Base-by-base conservation (phyloP, 2,888 invertebrate genomes). In the Thelaira solivaga region DNA sequence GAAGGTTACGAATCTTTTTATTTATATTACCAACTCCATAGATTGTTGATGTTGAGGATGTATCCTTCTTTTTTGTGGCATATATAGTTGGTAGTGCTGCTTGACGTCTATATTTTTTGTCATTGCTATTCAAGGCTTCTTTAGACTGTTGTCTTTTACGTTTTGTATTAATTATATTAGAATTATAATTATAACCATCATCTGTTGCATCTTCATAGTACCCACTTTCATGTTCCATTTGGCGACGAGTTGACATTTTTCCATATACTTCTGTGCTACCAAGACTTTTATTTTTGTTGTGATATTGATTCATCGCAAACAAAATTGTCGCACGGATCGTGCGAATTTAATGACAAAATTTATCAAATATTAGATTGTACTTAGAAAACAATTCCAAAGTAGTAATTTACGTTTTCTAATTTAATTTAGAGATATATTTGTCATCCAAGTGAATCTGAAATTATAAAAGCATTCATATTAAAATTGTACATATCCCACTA, bases 151-250 rank as follows among this genome's bases (percentile, higher is more conserved):
- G 72, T 2, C 76, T 76, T 34, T 67, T 81, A 20, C 83, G 82
- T 76, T 84, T 84, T 10, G 57, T 26, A 47, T 49, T 62, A 13
- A 41, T 64, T 5, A 49, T 5, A 6, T 49, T 62, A 13, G 55
- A 4, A 31, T 36, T 68, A 41, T 72, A 80, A 7, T 13, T 36
- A 20, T 68, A 80, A 16, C 64, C 76, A 10, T 80, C 82, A 13
- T 83, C 82, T 16, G 61, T 41, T 16, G 69, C 77, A 64, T 82
- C 82, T 89, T 95, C 95, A 91, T 94, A 95, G 88, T 94, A 95
- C 81, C 95, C 95, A 88, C 95, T 95, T 90, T 95, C 95, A 91
- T 95, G 93, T 83, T 93, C 93, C 82, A 92, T 91, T 84, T 92
- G 92, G 83, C 93, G 93, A 82, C 92, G 91, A 82, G 91, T 89